Percentiles rank a stretch among this genome's conserved stretches.
phyloP scores from a whole-genome alignment of 1,140 invertebrate species.

The Pogonus chalceus region DNA sequence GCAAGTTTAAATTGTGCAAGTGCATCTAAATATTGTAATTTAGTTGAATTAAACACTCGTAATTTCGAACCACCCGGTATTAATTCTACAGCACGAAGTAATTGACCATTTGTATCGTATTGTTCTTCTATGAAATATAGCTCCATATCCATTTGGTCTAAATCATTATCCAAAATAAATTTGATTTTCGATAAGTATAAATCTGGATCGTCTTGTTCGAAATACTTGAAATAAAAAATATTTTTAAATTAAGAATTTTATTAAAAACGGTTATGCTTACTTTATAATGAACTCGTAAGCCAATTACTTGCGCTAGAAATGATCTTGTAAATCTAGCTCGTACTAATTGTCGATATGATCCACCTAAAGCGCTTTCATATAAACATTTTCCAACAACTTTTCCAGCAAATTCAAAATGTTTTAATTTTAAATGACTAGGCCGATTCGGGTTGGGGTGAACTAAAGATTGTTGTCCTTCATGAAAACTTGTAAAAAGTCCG shows the following conservation, averaged over 20 bases:
- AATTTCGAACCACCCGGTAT: slow-evolving; percentile 60
- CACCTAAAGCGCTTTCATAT: slow-evolving; percentile 83
- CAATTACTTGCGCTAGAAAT: slow-evolving; percentile 91
- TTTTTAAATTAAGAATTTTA: not conserved
- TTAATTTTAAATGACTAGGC: slow-evolving; percentile 64
- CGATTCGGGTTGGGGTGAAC: slow-evolving; percentile 83
- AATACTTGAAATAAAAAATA: slow-evolving; percentile 59
- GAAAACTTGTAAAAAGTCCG: slow-evolving; percentile 74
- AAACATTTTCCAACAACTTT: slow-evolving; percentile 89
- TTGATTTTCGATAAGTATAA: slow-evolving; percentile 85
- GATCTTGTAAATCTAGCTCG: slow-evolving; percentile 82
- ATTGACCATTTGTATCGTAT: slow-evolving; percentile 67
- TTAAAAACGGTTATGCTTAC: slow-evolving; percentile 31
- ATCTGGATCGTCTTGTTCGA: slow-evolving; percentile 92
- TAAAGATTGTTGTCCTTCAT: slow-evolving; percentile 71
- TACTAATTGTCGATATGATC: slow-evolving; percentile 78
- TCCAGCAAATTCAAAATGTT: slow-evolving; percentile 89
- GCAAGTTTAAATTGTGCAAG: slow-evolving; percentile 81
- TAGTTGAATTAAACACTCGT: slow-evolving; percentile 65
- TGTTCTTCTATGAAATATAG: slow-evolving; percentile 82
- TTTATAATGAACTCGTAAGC: slow-evolving; percentile 85
- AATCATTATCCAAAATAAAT: slow-evolving; percentile 83
- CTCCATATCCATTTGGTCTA: slow-evolving; percentile 65
- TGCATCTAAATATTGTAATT: slow-evolving; percentile 77
- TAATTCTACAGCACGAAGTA: slow-evolving; percentile 64